Conservation (phyloP, 2,888 invertebrate species). For the Thalpophila matura region DNA sequence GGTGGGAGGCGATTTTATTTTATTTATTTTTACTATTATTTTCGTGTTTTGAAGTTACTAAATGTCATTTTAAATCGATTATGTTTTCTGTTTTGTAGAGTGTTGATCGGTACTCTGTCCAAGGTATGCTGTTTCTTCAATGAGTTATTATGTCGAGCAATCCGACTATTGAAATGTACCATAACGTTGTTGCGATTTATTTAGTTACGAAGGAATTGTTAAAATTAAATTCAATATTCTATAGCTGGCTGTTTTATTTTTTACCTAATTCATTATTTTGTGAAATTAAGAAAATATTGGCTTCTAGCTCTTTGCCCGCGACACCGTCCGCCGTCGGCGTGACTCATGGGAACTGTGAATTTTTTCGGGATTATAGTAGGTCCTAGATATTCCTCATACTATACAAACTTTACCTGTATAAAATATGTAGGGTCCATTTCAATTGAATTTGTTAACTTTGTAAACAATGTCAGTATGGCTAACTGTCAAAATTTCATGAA, state of each 20-base stretch:
- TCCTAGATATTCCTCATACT: no score
- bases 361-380: no score
- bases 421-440: no score
- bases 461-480: no score
- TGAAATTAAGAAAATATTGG: no score
- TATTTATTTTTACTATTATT: neutral
- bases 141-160: conserved; percentile 56
- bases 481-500: no score
- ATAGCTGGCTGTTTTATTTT: conserved; percentile 60
- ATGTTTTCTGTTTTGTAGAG: conserved; percentile 44
- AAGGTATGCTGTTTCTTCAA: conserved; percentile 54
- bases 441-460: no score
- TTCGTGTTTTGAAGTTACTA: conserved; percentile 20
- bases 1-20: neutral
- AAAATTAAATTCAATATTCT: conserved; percentile 86
- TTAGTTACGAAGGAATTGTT: conserved; percentile 84
- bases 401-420: no score
- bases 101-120: conserved; percentile 56
- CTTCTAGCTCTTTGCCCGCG: no score
- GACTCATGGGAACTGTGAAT: no score
- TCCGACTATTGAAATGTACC: conserved; percentile 64
- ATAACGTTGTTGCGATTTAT: conserved; percentile 82
- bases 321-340: no score
- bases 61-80: conserved; percentile 50
- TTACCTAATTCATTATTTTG: no score